Evolutionary conservation across 2,888 invertebrate genomes (phyloP).

Genomic region (Drosophila rellima): DNA sequence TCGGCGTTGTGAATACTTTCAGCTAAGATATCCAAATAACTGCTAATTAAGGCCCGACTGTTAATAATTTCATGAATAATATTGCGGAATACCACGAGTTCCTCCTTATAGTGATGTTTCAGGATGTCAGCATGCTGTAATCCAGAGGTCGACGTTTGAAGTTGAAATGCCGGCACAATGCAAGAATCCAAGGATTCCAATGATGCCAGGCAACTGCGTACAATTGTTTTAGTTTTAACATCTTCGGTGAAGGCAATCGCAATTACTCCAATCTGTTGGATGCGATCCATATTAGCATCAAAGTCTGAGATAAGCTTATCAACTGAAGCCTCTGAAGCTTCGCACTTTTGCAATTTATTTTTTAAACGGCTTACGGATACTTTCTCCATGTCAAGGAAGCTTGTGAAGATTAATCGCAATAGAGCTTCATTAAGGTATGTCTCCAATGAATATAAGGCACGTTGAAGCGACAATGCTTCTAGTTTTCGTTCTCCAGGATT

Average conservation of each 20-base stretch:
- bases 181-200: conserved; percentile 83
- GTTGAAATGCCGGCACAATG: conserved; percentile 83
- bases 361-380: conserved; percentile 75
- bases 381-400: conserved; percentile 75
- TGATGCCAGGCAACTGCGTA: conserved; percentile 84
- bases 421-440: conserved; percentile 83
- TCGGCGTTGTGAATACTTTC: conserved; percentile 60
- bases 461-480: conserved; percentile 81
- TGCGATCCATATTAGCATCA: conserved; percentile 83
- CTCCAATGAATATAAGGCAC: conserved; percentile 81
- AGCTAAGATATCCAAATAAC: conserved; percentile 77
- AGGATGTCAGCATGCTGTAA: conserved; percentile 74
- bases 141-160: conserved; percentile 38
- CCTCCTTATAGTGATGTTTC: conserved; percentile 83
- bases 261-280: conserved; percentile 84
- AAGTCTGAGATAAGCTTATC: conserved; percentile 81
- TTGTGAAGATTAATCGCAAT: conserved; percentile 77
- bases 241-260: conserved; percentile 82
- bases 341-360: conserved; percentile 40
- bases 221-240: conserved; percentile 79
- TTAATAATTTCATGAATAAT: conserved; percentile 84
- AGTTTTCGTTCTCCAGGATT: conserved; percentile 78
- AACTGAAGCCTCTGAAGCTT: conserved; percentile 39
- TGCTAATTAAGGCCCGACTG: conserved; percentile 79
- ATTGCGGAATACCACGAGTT: conserved; percentile 75